Evolutionary conservation across 2,888 invertebrate species (phyloP), one percentile per base, ranked within the genome.

Genomic region (Carabus problematicus): DNA sequence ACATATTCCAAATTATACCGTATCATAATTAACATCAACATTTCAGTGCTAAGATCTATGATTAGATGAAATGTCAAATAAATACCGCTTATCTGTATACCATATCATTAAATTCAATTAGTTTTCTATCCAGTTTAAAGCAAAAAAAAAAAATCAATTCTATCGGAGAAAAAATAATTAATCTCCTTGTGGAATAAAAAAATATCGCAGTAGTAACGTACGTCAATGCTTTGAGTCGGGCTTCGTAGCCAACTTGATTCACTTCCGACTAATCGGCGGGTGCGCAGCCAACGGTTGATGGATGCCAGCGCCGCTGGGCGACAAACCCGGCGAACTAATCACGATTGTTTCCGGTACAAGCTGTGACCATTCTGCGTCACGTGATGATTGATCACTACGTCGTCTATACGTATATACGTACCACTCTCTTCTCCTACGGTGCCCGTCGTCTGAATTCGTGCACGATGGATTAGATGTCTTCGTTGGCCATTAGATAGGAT

Each of bases 381-480:
- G 43, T 55, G 64, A 63, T 63, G 63, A 64, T 64, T 54, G 64
- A 64, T 64, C 64, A 52, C 61, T 29, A 39, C 18, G 29, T 45
- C 18, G 45, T 47, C 11, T 61, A n/a, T n/a, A 29, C 29, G 29
- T 29, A n/a, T n/a, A n/a, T n/a, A 29, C 29, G 29, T 29, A 3
- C 29, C 29, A 29, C 29, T 6, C 56, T 56, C 6, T 39, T 39
- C 56, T 12, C 56, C 3, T 12, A 11, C 45, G 3, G 3, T 12
- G 14, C 11, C 45, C 1, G n/a, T 45, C 14, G 1, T 45, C 40
- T 56, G 39, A 11, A 29, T 45, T 45, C 45, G 3, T 45, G 7
- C 45, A 14, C 45, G 62, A 58, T 58, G 45, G 64, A 58, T 64
- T 64, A 58, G 45, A 64, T 64, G 64, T 64, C 64, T 64, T 56